Percentiles rank a stretch among this genome's conserved stretches.
phyloP scores from a whole-genome alignment of 1,140 invertebrate genomes.

The Panonychus citri region DNA sequence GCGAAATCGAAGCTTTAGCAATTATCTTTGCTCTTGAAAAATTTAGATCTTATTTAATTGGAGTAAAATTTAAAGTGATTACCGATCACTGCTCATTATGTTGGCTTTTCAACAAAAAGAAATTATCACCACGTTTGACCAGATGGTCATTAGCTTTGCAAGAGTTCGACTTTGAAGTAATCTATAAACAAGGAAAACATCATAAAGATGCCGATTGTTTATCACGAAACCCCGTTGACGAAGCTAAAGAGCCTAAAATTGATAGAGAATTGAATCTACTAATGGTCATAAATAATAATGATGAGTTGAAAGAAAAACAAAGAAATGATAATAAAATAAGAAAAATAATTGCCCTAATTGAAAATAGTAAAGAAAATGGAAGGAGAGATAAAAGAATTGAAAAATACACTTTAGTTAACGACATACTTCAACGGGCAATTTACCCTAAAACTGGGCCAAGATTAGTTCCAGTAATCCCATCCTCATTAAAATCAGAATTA shows the following conservation, averaged over 20 bases:
- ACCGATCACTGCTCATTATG: conserved; percentile 28
- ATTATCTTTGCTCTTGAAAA: conserved; percentile 23
- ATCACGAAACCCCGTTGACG: neutral
- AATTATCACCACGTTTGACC: conserved; percentile 19
- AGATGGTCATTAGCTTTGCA: conserved; percentile 13
- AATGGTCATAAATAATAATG: conserved; percentile 17
- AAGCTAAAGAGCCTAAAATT: neutral
- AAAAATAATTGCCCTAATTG: conserved; percentile 1
- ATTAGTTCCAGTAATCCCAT: neutral
- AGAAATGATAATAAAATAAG: conserved; percentile 11
- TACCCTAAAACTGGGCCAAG: neutral
- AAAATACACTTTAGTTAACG: neutral
- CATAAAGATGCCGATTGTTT: conserved; percentile 7
- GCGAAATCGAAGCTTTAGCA: conserved; percentile 23
- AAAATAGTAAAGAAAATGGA: neutral
- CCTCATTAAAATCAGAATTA: neutral
- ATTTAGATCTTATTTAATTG: conserved; percentile 20
- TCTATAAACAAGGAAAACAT: conserved; percentile 6
- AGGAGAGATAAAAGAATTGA: neutral
- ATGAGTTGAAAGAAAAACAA: conserved; percentile 23
- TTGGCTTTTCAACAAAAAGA: conserved; percentile 24
- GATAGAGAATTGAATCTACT: neutral
- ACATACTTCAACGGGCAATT: neutral
- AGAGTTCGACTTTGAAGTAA: conserved; percentile 12
- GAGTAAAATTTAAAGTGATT: conserved; percentile 25